Percentiles rank a stretch among this genome's conserved stretches.
phyloP scores from a whole-genome alignment of 2,113 vertebrate genomes.

The Marmota monax region DNA sequence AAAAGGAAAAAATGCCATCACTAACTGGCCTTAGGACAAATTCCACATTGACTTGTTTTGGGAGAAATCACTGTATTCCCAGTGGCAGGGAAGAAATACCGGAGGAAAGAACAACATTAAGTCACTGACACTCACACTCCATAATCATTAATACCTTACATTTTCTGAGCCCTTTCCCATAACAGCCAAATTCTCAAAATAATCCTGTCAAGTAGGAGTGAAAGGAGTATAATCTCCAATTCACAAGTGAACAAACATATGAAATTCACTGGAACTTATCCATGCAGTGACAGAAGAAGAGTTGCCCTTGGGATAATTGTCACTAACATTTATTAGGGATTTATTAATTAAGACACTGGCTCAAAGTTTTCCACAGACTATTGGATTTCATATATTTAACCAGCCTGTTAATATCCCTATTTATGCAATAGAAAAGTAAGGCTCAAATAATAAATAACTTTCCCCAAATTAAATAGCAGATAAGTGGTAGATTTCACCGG shows the following conservation, averaged over 20 bases:
- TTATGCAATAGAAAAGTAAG: not conserved
- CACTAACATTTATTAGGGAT: not conserved
- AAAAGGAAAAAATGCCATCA: not conserved
- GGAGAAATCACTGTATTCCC: not conserved
- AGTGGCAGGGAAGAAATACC: not conserved
- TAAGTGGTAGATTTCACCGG: not conserved
- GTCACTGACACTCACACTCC: not conserved
- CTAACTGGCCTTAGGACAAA: not conserved
- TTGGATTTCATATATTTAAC: not conserved
- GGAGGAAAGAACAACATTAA: not conserved
- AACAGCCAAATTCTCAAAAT: not conserved
- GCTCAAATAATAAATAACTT: not conserved
- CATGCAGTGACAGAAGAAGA: not conserved
- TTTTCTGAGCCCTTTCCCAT: not conserved
- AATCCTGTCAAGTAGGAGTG: not conserved
- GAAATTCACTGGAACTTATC: not conserved
- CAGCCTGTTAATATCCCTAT: not conserved
- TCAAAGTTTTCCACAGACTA: not conserved
- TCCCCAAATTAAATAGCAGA: not conserved
- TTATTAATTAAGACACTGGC: not conserved
- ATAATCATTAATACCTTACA: not conserved
- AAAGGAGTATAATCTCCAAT: not conserved
- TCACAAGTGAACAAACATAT: not conserved
- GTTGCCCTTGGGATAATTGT: not conserved
- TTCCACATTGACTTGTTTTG: slow-evolving; percentile 14